A percentile compares a stretch with the other conserved stretches of the same genome.
phyloP scores from a whole-genome alignment of 2,113 vertebrate genomes.

The Rissa tridactyla region DNA sequence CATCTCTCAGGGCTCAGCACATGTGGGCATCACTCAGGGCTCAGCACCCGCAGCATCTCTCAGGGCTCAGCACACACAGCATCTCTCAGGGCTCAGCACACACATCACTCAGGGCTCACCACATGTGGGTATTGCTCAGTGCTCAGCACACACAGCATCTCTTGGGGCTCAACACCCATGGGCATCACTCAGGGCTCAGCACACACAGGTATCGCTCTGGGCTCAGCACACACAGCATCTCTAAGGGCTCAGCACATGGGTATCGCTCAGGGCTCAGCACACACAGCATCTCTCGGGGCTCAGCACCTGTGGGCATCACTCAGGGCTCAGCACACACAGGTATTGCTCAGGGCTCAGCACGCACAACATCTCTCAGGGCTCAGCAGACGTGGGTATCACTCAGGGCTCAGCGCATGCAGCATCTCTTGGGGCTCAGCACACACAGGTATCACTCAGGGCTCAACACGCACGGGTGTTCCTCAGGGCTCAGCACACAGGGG shows the following conservation, averaged over 20 bases:
- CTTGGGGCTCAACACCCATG: neutral
- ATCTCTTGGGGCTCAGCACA: neutral
- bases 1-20: neutral
- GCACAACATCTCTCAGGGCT: neutral
- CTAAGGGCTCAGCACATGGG: neutral
- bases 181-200: neutral
- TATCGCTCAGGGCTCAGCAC: neutral
- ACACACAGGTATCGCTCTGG: neutral
- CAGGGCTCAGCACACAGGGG: neutral
- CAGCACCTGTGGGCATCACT: fast-evolving
- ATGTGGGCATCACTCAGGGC: too few relatives aligned
- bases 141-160: neutral
- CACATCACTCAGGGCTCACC: too few relatives aligned
- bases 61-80: neutral
- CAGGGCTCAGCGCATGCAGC: neutral
- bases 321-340: neutral
- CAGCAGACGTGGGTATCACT: too few relatives aligned
- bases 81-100: neutral
- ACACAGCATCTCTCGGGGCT: neutral
- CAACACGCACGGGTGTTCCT: fast-evolving
- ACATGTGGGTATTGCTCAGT: neutral
- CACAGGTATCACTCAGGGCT: neutral
- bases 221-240: neutral
- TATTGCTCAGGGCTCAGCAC: neutral
- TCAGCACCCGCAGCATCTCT: neutral